Conservation (phyloP, 2,888 invertebrate genomes). For the Epicampocera succincta region DNA sequence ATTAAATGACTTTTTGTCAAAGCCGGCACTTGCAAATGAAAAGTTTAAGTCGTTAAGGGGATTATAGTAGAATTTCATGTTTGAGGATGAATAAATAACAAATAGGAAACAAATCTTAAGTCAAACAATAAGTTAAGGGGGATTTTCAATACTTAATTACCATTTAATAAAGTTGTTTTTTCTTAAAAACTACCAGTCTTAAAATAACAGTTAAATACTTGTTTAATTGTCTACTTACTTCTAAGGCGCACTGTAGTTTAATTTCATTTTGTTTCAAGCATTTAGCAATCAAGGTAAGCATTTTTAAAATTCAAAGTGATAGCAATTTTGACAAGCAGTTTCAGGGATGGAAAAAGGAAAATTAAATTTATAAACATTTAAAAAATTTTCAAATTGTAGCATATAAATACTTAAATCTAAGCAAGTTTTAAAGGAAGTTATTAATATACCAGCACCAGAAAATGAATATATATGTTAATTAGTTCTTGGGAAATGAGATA, state of each 20-base stretch:
- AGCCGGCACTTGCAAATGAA: slow-evolving; percentile 12
- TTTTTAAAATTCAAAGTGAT: slow-evolving; percentile 21
- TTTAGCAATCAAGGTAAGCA: slow-evolving; percentile 57
- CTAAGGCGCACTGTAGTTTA: slow-evolving; percentile 77
- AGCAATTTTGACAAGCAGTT: slow-evolving; percentile 59
- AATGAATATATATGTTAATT: no score
- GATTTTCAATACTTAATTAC: no score
- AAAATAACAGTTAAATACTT: no score
- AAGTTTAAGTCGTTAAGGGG: neutral
- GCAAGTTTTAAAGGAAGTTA: neutral
- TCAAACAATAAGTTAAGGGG: no score
- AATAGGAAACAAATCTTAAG: no score
- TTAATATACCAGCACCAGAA: no score
- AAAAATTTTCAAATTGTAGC: neutral
- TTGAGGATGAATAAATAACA: no score
- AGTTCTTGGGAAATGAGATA: neutral
- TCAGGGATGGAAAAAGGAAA: slow-evolving; percentile 25
- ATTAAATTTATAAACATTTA: slow-evolving; percentile 34
- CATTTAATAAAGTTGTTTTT: no score
- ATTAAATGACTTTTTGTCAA: slow-evolving; percentile 39
- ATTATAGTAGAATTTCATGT: no score
- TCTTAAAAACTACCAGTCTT: no score
- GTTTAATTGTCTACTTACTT: slow-evolving; percentile 76
- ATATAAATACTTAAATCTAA: slow-evolving; percentile 26
- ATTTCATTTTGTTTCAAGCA: slow-evolving; percentile 56